These are phyloP conservation scores for Zenarchopterus dispar DNA, from an alignment of 2,797 vertebrate species.

Conservation along the genomic window DNA sequence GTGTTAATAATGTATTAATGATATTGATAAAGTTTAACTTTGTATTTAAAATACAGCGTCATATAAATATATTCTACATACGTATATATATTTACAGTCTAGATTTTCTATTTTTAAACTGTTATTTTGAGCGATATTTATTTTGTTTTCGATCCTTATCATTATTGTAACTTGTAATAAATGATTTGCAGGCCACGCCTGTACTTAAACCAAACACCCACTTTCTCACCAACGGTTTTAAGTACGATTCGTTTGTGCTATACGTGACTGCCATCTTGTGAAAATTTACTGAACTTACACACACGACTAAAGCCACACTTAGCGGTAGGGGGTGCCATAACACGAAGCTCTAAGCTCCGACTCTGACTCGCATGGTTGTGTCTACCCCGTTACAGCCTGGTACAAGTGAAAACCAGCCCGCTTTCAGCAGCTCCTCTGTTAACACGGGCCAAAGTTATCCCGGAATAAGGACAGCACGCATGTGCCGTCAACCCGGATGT, in stretches of 20 bases:
- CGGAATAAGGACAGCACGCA: conserved; percentile 91
- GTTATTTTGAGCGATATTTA: background rate
- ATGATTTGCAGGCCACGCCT: conserved; percentile 17
- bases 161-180: no score
- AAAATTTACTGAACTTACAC: conserved; percentile 24
- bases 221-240: rapidly evolving
- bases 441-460: conserved; percentile 91
- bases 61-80: no score
- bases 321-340: conserved; percentile 68
- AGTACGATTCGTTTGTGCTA: background rate
- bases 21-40: no score
- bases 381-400: conserved; percentile 51
- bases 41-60: no score
- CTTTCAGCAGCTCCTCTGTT: conserved; percentile 69
- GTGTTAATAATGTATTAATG: no score
- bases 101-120: background rate
- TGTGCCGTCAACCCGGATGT: conserved; percentile 92
- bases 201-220: conserved; percentile 4
- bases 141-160: rapidly evolving
- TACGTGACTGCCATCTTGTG: conserved; percentile 69
- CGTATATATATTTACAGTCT: no score
- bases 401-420: conserved; percentile 49
- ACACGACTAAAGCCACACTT: background rate
- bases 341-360: conserved; percentile 9
- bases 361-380: conserved; percentile 38